Evolutionary conservation across 2,797 vertebrate species (phyloP).

Genomic region (Anas acuta): DNA sequence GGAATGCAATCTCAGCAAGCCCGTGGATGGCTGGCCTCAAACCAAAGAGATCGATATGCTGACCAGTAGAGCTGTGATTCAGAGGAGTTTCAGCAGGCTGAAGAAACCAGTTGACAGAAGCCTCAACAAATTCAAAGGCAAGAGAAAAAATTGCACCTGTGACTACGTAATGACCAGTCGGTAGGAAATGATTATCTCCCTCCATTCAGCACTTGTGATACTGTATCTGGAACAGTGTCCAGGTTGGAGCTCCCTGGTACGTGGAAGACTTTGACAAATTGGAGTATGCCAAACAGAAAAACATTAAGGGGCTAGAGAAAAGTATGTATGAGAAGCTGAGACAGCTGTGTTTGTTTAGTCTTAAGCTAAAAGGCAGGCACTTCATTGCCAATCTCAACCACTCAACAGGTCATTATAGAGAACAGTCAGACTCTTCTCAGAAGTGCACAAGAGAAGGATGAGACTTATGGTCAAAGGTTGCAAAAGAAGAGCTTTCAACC

Average conservation of each 20-base stretch:
- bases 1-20: neutral
- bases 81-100: neutral
- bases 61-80: neutral
- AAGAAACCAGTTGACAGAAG: neutral
- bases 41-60: accelerated
- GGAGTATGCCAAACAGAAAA: neutral
- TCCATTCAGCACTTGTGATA: neutral
- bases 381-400: neutral
- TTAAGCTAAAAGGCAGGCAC: neutral
- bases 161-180: neutral
- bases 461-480: neutral
- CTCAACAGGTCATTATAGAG: neutral
- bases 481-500: neutral
- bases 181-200: neutral
- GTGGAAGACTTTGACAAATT: neutral
- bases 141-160: neutral
- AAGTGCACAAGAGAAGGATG: neutral
- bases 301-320: neutral
- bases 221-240: neutral
- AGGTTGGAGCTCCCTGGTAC: neutral
- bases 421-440: neutral
- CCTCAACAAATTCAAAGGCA: neutral
- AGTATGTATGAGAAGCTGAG: neutral
- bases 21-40: neutral
- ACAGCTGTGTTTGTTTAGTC: neutral